Conservation (phyloP, 2,113 vertebrate species). For the Callospermophilus lateralis region DNA sequence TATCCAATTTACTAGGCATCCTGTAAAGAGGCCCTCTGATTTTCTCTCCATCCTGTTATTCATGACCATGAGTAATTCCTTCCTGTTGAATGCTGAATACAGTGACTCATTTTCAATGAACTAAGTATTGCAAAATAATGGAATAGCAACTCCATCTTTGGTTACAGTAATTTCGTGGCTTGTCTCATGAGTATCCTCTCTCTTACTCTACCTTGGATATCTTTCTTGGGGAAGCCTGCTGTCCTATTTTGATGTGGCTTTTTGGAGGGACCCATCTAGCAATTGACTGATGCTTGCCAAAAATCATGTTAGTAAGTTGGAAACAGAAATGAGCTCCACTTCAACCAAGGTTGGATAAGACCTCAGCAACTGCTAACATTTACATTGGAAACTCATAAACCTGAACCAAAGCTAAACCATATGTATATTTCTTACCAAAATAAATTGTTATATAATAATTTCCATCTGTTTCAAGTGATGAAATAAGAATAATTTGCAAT, state of each 20-base stretch:
- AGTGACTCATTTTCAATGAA: neutral
- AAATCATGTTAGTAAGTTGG: neutral
- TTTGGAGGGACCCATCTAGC: neutral
- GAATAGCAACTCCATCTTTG: neutral
- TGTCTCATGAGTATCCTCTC: neutral
- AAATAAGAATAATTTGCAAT: neutral
- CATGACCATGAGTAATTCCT: neutral
- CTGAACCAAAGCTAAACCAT: neutral
- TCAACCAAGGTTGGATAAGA: neutral
- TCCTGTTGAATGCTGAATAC: neutral
- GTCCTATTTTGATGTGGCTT: neutral
- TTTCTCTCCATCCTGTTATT: neutral
- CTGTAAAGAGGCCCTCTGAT: neutral
- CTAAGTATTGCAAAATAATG: neutral
- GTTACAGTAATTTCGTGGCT: neutral
- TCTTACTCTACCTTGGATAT: neutral
- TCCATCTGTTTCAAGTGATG: neutral
- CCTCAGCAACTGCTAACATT: neutral
- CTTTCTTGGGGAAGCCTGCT: neutral
- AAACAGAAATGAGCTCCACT: neutral
- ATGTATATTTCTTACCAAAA: neutral
- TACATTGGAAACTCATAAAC: neutral
- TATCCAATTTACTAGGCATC: neutral
- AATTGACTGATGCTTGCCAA: neutral
- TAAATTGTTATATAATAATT: neutral